A percentile compares a stretch with the other conserved stretches of the same genome.
Evolutionary conservation across 2,888 invertebrate species (phyloP).

Genomic region (Schrankia costaestrigalis): DNA sequence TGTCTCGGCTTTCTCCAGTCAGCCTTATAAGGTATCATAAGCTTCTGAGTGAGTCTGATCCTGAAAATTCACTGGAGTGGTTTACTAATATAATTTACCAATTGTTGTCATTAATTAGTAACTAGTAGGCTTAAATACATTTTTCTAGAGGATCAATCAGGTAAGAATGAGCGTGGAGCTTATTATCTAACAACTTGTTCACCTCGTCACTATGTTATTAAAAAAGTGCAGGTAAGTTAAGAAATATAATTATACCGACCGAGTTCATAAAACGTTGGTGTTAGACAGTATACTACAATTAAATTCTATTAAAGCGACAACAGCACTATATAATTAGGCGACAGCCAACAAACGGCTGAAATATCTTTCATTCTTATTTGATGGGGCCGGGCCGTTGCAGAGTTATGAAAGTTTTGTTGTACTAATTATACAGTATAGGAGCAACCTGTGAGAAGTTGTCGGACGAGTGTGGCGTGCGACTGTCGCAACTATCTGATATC

Average conservation of each 20-base stretch:
- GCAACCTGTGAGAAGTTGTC: slow-evolving; percentile 21
- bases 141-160: too few relatives aligned
- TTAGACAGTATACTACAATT: slow-evolving; percentile 55
- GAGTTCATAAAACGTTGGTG: slow-evolving; percentile 39
- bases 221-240: too few relatives aligned
- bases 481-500: slow-evolving; percentile 50
- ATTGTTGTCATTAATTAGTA: too few relatives aligned
- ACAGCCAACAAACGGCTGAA: slow-evolving; percentile 61
- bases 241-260: slow-evolving; percentile 30
- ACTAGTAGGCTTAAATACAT: too few relatives aligned
- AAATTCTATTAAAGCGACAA: slow-evolving; percentile 73
- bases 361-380: slow-evolving; percentile 72
- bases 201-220: too few relatives aligned
- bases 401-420: slow-evolving; percentile 69
- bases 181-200: too few relatives aligned
- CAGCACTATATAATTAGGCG: slow-evolving; percentile 66
- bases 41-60: too few relatives aligned
- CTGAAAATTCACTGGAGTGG: too few relatives aligned
- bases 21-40: too few relatives aligned
- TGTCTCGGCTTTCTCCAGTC: too few relatives aligned
- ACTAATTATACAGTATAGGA: slow-evolving; percentile 60
- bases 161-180: too few relatives aligned
- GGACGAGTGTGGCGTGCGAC: slow-evolving; percentile 25
- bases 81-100: too few relatives aligned
- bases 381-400: slow-evolving; percentile 33